These are phyloP conservation scores for Nemopilema nomurai DNA, from an alignment of 30 jellyfish, hydroid and myxozoan species.

Conservation along the genomic window DNA sequence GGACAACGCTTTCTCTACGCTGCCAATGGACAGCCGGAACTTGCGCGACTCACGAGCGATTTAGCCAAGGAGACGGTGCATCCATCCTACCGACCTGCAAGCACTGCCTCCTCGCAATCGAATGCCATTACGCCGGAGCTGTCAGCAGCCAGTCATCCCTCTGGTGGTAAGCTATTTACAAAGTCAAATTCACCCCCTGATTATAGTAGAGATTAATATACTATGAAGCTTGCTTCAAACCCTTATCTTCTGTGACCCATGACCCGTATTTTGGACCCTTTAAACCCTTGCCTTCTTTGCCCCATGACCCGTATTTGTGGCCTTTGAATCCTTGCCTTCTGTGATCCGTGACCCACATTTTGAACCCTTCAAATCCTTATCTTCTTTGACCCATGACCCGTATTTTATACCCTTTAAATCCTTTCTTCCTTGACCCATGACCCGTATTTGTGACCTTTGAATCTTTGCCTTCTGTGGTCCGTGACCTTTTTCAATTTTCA, in stretches of 20 bases:
- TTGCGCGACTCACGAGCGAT: constrained; percentile 40
- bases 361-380: no score
- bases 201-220: no score
- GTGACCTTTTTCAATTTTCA: neutral
- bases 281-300: no score
- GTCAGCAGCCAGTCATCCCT: constrained; percentile 18
- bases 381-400: no score
- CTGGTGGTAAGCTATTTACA: constrained; percentile 17
- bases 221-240: no score
- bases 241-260: no score
- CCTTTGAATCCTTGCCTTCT: neutral
- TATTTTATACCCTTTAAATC: no score
- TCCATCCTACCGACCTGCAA: constrained; percentile 68
- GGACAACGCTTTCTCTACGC: constrained; percentile 71
- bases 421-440: no score
- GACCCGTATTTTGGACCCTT: no score
- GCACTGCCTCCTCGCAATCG: constrained; percentile 26
- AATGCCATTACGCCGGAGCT: constrained; percentile 10
- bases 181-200: no score
- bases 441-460: neutral
- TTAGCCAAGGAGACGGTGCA: constrained; percentile 78
- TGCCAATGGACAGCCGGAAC: neutral
- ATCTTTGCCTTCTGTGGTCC: neutral
- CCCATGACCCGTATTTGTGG: neutral
- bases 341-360: neutral